These are phyloP conservation scores for Cephus pulcher DNA, from an alignment of 2,888 invertebrate species.

Conservation along the genomic window DNA sequence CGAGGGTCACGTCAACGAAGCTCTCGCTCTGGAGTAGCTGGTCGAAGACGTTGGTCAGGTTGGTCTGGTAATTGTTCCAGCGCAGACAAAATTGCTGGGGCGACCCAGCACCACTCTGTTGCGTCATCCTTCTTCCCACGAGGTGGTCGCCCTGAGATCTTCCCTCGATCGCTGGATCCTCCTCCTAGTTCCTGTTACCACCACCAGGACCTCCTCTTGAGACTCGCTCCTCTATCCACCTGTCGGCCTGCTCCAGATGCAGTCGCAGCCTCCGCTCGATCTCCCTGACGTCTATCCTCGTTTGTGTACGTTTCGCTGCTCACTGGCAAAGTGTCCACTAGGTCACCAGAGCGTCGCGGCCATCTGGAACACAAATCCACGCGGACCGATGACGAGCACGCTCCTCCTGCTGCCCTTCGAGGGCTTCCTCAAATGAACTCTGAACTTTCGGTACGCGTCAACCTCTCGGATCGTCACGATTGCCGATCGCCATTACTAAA, in stretches of 20 bases:
- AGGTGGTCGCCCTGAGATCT: slow-evolving; percentile 5
- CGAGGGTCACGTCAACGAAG: slow-evolving; percentile 91
- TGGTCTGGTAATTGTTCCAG: slow-evolving; percentile 95
- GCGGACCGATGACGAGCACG: neutral
- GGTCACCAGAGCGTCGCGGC: slow-evolving; percentile 31
- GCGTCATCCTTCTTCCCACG: slow-evolving; percentile 49
- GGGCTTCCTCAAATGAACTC: neutral
- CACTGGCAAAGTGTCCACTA: neutral
- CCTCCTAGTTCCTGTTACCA: slow-evolving; percentile 12
- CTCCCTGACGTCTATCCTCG: neutral
- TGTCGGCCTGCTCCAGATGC: neutral
- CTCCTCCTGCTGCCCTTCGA: neutral
- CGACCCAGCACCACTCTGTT: slow-evolving; percentile 70
- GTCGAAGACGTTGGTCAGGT: slow-evolving; percentile 89
- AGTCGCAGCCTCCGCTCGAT: neutral
- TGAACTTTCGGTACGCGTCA: neutral
- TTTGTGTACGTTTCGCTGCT: neutral
- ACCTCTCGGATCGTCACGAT: neutral
- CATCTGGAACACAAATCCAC: slow-evolving; percentile 33
- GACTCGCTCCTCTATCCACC: slow-evolving; percentile 1
- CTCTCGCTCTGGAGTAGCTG: slow-evolving; percentile 89
- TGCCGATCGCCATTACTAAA: neutral
- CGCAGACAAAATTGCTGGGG: slow-evolving; percentile 91
- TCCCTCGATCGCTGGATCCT: slow-evolving; percentile 5
- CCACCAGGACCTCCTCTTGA: slow-evolving; percentile 4